Base-by-base conservation (phyloP, 2,888 invertebrate species). In the Hololepta plana region DNA sequence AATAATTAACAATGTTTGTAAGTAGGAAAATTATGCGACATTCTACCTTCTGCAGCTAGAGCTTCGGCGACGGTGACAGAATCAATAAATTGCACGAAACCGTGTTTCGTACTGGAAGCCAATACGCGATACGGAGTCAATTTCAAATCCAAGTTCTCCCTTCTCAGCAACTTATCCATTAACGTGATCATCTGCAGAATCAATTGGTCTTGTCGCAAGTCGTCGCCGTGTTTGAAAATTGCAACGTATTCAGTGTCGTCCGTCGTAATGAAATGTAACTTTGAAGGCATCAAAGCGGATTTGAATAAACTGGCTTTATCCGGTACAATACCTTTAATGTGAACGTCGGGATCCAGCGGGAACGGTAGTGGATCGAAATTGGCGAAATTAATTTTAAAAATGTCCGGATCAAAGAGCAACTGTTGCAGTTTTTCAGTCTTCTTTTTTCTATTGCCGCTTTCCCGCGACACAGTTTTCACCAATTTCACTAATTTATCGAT, bases 211-310 rank as follows among this genome's bases (percentile, higher is more conserved):
- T 98, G 96, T 3, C 98, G 64, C 26, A 98, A 56, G 51, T 98
- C 96, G 53, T 98, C 98, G 2, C 98, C 98, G 42, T 91, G 77
- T 52, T 98, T 98, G 53, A 96, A 96, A 33, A 98, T 95, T 0
- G 93, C 84, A 9, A 85, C 80, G 53, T 95, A 98, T 44, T 87
- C 81, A 16, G 68, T 65, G 19, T 76, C 75, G 31, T 75, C 72
- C 0, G 73, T 71, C 0, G 85, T 87, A 8, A 79, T 58, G 51
- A 96, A 95, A 1, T 88, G 81, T 23, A 98, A 59, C 47, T 74
- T 71, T 8, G 87, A 84, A 2, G 98, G 98, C 88, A 91, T 95
- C 28, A 93, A 59, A 1, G 90, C 87, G 15, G 93, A 95, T 53
- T 96, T 96, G 57, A 96, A 98, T 1, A 98, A 62, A 23, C 77